Evolutionary conservation across 2,113 vertebrate species (phyloP).

Genomic region (Hippopotamus amphibius): DNA sequence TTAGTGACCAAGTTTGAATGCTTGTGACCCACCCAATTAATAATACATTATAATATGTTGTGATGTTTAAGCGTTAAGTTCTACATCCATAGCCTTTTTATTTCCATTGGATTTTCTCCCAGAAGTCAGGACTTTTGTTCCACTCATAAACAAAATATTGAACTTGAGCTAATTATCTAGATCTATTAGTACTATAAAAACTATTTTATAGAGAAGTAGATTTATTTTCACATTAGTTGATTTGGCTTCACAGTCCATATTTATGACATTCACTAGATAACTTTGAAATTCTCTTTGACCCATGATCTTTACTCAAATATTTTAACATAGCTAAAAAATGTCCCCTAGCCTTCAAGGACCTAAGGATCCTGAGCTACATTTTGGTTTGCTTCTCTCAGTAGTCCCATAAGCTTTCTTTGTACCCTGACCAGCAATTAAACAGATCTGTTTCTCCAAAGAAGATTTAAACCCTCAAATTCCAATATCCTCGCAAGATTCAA

Average conservation of each 20-base stretch:
- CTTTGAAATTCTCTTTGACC: neutral
- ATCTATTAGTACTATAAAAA: neutral
- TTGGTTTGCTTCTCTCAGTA: neutral
- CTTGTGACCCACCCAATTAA: fast-evolving
- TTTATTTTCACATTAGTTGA: neutral
- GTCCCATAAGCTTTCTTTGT: neutral
- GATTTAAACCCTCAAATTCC: neutral
- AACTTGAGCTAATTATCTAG: neutral
- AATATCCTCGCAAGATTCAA: neutral
- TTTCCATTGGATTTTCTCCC: neutral
- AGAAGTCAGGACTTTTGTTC: neutral
- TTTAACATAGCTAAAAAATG: neutral
- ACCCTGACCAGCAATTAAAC: neutral
- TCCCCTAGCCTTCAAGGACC: neutral
- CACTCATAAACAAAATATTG: neutral
- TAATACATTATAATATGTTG: neutral
- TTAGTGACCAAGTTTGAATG: neutral
- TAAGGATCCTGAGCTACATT: neutral
- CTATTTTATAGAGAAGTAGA: neutral
- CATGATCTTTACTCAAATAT: neutral
- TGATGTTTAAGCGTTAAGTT: neutral
- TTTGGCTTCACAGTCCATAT: neutral
- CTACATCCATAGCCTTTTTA: neutral
- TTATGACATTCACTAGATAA: neutral
- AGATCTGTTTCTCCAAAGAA: neutral